A percentile compares a stretch with the other conserved stretches of the same genome.
Evolutionary conservation across 2,888 invertebrate species (phyloP).

Genomic region (Lasius fuliginosus): DNA sequence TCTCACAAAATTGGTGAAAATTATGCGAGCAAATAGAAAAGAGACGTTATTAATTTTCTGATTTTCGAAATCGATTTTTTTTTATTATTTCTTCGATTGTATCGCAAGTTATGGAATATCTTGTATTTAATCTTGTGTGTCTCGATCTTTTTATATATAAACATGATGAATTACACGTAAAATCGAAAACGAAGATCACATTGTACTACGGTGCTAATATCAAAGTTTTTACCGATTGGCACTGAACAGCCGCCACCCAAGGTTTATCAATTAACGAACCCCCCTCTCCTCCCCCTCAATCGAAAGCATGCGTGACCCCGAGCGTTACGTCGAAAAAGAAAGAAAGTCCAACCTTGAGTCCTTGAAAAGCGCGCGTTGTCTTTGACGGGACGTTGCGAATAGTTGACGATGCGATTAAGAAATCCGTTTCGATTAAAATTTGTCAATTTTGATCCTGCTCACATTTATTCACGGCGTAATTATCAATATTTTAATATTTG

Average conservation of each 20-base stretch:
- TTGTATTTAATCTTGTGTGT: not conserved
- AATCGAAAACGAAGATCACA: not conserved
- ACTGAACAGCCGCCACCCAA: constrained; percentile 11
- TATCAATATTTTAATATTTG: not conserved
- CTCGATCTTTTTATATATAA: constrained; percentile 17
- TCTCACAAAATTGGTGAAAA: too few relatives aligned
- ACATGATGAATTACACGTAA: not conserved
- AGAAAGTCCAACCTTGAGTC: constrained; percentile 19
- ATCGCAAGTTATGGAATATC: not conserved
- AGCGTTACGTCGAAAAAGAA: constrained; percentile 20
- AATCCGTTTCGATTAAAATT: not conserved
- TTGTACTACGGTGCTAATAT: not conserved
- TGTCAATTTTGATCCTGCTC: not conserved
- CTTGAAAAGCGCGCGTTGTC: constrained; percentile 5
- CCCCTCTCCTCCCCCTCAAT: not conserved
- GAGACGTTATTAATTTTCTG: too few relatives aligned
- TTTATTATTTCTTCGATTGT: not conserved
- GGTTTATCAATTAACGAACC: constrained; percentile 22
- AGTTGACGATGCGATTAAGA: not conserved
- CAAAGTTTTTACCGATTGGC: not conserved
- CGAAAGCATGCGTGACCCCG: constrained; percentile 3
- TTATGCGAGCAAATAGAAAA: too few relatives aligned
- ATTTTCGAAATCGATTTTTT: too few relatives aligned
- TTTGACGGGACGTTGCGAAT: not conserved
- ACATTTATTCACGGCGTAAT: not conserved